Conservation (phyloP, 2,888 invertebrate genomes). For the Latrodectus elegans region DNA sequence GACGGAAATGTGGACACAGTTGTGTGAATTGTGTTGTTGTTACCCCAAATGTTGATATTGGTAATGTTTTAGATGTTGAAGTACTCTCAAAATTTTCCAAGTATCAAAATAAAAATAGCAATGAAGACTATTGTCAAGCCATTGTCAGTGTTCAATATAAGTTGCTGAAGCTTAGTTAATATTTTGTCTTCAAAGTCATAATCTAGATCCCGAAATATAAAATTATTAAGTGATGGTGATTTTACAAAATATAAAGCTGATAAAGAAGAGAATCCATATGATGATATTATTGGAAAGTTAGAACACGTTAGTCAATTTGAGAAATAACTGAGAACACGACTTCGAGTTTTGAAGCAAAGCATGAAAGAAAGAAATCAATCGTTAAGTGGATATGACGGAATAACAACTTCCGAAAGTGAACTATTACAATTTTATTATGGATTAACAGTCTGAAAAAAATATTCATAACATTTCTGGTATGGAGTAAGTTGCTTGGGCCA, state of each 20-base stretch:
- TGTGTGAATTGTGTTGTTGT: too few relatives aligned
- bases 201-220: background rate
- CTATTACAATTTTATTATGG: background rate
- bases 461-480: background rate
- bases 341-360: background rate
- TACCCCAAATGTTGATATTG: too few relatives aligned
- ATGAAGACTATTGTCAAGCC: background rate
- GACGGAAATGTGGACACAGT: too few relatives aligned
- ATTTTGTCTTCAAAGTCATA: background rate
- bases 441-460: background rate
- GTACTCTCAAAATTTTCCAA: too few relatives aligned
- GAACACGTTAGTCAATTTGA: background rate
- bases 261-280: background rate
- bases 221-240: conserved; percentile 2
- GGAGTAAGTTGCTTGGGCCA: conserved; percentile 3
- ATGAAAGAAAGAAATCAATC: background rate
- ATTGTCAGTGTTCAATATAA: background rate
- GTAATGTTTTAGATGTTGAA: too few relatives aligned
- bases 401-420: background rate
- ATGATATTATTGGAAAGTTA: background rate
- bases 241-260: background rate
- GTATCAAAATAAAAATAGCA: background rate
- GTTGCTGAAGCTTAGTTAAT: background rate
- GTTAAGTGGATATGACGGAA: background rate
- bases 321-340: background rate